Conservation (phyloP, 2,113 vertebrate species). For the Dicentrarchus labrax region DNA sequence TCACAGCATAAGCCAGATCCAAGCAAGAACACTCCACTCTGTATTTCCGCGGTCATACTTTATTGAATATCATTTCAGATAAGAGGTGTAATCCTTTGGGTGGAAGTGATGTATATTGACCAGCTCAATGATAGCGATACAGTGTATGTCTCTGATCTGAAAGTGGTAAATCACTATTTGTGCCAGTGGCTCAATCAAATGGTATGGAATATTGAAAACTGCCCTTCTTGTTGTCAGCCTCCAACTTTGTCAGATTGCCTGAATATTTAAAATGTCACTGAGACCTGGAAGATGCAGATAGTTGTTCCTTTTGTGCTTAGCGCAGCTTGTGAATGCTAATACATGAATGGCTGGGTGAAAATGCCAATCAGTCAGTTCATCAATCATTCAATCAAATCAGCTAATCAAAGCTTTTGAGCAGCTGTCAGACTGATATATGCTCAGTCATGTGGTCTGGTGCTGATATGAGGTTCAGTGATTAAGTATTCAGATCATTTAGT, state of each 20-base stretch:
- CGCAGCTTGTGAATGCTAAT: not conserved
- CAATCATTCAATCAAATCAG: constrained; percentile 10
- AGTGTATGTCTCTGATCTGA: constrained; percentile 64
- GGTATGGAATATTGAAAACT: constrained; percentile 52
- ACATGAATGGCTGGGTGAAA: not conserved
- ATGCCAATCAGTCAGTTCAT: not conserved
- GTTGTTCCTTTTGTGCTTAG: not conserved
- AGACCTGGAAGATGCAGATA: not conserved
- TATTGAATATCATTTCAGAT: constrained; percentile 91
- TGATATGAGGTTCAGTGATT: not conserved
- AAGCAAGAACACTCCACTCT: constrained; percentile 83
- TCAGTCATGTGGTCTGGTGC: not conserved
- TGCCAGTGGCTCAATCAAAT: constrained; percentile 69
- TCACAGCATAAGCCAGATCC: constrained; percentile 79
- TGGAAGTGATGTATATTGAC: constrained; percentile 88
- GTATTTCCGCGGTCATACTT: constrained; percentile 85
- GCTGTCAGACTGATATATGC: not conserved
- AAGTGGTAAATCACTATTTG: constrained; percentile 78
- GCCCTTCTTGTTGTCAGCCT: constrained; percentile 53
- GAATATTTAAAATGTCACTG: constrained; percentile 48
- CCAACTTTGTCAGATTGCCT: constrained; percentile 42
- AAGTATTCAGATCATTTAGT: not conserved
- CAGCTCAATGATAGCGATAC: constrained; percentile 80
- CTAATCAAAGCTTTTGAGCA: not conserved
- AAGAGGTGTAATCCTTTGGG: constrained; percentile 87